Conservation (phyloP, 2,888 invertebrate species). For the Beris morrisii region DNA sequence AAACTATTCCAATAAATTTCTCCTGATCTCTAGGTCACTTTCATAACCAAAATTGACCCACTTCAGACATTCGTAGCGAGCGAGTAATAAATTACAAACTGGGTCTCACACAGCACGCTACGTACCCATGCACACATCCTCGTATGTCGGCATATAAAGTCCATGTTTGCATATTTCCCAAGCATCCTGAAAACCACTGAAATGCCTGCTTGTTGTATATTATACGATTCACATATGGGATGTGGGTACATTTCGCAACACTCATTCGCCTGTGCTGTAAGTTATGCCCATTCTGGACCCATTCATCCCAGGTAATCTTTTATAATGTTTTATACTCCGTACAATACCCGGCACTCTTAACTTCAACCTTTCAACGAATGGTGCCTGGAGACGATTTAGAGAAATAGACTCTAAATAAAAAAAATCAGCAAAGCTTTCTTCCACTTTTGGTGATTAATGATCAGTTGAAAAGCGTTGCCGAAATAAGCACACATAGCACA, state of each 20-base stretch:
- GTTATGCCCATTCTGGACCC: too few species aligned
- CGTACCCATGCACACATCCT: too few species aligned
- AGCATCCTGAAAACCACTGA: too few species aligned
- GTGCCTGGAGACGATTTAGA: conserved; percentile 15
- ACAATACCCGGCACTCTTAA: neutral
- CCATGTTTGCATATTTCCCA: too few species aligned
- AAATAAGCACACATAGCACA: neutral
- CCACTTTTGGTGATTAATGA: conserved; percentile 17
- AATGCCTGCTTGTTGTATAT: too few species aligned
- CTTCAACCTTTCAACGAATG: conserved; percentile 1
- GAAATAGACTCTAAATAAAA: conserved; percentile 13
- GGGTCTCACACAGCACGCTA: too few species aligned
- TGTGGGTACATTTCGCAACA: too few species aligned
- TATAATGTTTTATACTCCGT: neutral
- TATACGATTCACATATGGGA: too few species aligned
- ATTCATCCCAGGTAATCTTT: too few species aligned
- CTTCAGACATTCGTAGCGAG: conserved; percentile 15
- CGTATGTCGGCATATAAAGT: too few species aligned
- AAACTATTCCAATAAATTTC: conserved; percentile 30
- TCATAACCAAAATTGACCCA: conserved; percentile 28
- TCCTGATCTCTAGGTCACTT: conserved; percentile 28
- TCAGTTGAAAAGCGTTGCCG: conserved; percentile 3
- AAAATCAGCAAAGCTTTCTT: neutral
- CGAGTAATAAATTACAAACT: conserved; percentile 21
- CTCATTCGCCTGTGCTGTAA: too few species aligned